These are phyloP conservation scores for Enteromius fasciolatus DNA, from an alignment of 2,797 vertebrate species.

Conservation along the genomic window DNA sequence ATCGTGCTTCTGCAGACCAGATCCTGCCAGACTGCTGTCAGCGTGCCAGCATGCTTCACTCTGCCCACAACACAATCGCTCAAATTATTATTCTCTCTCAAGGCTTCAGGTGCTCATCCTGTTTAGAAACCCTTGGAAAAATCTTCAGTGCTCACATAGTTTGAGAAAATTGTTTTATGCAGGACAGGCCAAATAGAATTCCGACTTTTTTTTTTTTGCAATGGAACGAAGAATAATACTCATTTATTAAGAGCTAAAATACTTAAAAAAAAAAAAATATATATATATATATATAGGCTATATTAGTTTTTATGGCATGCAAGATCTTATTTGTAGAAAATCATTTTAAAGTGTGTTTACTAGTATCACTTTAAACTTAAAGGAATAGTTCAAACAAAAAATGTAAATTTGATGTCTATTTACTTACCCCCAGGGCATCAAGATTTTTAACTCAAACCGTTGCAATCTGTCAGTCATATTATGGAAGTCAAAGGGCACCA, in stretches of 20 bases:
- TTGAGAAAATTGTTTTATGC: background rate
- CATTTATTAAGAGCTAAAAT: background rate
- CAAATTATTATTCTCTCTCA: constrained; percentile 33
- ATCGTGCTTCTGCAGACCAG: constrained; percentile 25
- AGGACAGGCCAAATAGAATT: background rate
- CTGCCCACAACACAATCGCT: constrained; percentile 43
- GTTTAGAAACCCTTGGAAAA: background rate
- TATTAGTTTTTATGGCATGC: background rate
- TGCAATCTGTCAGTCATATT: too few relatives aligned
- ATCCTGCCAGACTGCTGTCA: constrained; percentile 32
- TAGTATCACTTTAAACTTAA: background rate
- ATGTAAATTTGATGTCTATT: too few relatives aligned
- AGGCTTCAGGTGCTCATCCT: background rate
- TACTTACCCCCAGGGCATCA: too few relatives aligned
- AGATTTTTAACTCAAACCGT: too few relatives aligned
- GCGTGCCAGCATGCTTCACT: constrained; percentile 23
- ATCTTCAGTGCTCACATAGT: background rate
- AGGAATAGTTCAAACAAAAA: too few relatives aligned
- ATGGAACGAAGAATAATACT: background rate
- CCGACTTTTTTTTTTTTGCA: background rate
- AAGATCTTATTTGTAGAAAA: background rate
- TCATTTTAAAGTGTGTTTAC: background rate
- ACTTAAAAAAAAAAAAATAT: background rate
- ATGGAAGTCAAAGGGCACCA: too few relatives aligned
- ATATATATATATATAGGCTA: background rate